Conservation (phyloP, 2,888 invertebrate genomes). For the Parthenolecanium corni region DNA sequence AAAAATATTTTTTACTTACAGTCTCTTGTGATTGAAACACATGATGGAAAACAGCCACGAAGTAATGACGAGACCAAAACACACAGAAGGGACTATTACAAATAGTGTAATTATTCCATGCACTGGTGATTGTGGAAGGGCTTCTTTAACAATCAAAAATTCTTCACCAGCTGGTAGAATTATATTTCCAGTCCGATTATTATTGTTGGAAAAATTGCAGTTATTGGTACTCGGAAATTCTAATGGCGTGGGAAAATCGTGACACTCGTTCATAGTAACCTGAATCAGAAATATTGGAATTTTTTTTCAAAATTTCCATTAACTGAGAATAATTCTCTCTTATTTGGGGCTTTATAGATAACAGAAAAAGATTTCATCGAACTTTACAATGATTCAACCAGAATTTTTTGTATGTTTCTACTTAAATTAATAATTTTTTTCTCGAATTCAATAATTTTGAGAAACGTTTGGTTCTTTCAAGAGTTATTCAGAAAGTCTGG, state of each 20-base stretch:
- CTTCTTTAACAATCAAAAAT: slow-evolving; percentile 4
- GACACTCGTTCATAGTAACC: background rate
- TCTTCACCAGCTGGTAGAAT: background rate
- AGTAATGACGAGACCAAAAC: background rate
- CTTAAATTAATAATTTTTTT: no score
- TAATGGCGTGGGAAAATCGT: background rate
- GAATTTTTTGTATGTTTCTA: no score
- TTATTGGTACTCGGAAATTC: no score
- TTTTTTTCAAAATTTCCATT: no score
- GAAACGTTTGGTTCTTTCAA: no score
- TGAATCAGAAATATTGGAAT: no score
- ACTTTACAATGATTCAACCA: no score
- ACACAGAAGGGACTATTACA: slow-evolving; percentile 5
- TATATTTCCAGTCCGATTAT: background rate
- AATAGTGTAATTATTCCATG: background rate
- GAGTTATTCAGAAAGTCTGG: no score
- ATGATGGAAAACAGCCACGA: slow-evolving; percentile 10
- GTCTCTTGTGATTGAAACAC: slow-evolving; percentile 6
- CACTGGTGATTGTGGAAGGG: slow-evolving; percentile 1
- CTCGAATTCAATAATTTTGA: no score
- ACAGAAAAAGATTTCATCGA: no score
- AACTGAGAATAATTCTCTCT: no score
- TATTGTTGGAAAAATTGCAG: background rate
- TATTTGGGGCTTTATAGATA: no score
- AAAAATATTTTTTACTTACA: slow-evolving; percentile 16